Conservation (phyloP, 2,113 vertebrate species). For the Onychostoma macrolepis region DNA sequence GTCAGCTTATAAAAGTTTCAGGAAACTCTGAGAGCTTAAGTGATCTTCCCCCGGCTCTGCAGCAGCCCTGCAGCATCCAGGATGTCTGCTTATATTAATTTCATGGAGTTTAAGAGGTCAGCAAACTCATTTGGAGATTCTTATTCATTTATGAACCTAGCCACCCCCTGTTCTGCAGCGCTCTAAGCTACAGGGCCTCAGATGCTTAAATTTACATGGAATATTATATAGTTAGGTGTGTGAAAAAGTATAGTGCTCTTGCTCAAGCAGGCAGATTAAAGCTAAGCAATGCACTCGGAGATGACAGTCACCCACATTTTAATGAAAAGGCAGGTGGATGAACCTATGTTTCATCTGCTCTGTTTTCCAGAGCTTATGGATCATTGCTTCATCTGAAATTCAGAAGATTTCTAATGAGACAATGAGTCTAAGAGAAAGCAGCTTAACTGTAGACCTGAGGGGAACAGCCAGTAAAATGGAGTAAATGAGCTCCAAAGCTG, state of each 20-base stretch:
- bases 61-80: conserved; percentile 78
- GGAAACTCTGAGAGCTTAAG: conserved; percentile 90
- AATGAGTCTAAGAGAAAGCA: conserved; percentile 66
- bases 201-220: conserved; percentile 75
- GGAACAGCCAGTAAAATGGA: conserved; percentile 61
- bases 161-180: conserved; percentile 73
- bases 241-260: conserved; percentile 61
- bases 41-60: conserved; percentile 83
- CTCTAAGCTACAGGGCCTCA: conserved; percentile 73
- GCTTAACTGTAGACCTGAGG: conserved; percentile 61
- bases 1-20: conserved; percentile 94
- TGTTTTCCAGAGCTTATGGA: conserved; percentile 51
- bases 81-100: conserved; percentile 99
- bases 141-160: conserved; percentile 92
- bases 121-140: conserved; percentile 88
- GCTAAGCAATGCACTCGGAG: conserved; percentile 59
- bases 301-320: conserved; percentile 67
- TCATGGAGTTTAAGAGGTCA: conserved; percentile 95
- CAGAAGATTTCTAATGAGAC: conserved; percentile 69
- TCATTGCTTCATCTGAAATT: conserved; percentile 72
- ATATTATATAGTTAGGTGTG: conserved; percentile 67
- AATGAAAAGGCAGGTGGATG: conserved; percentile 68
- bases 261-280: conserved; percentile 56
- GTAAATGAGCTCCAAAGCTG: conserved; percentile 64
- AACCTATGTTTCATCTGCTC: conserved; percentile 54